Evolutionary conservation across 2,113 vertebrate species (phyloP).

Genomic region (Takifugu bimaculatus): DNA sequence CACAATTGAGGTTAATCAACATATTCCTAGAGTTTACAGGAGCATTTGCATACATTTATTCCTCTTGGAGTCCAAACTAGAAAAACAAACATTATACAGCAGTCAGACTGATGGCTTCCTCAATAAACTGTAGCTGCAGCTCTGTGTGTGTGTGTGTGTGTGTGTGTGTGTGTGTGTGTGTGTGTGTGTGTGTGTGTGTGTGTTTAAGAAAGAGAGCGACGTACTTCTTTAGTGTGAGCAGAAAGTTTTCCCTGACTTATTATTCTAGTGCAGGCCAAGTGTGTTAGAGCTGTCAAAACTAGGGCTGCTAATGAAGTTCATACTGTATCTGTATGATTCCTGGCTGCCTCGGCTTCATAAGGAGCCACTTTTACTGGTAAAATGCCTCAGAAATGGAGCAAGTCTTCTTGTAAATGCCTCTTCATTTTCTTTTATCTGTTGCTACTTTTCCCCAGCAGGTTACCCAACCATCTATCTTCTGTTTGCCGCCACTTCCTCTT

Average conservation of each 20-base stretch:
- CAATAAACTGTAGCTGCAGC: background rate
- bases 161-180: slow-evolving; percentile 7
- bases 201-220: background rate
- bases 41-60: background rate
- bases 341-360: slow-evolving; percentile 41
- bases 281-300: slow-evolving; percentile 53
- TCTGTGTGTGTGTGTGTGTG: background rate
- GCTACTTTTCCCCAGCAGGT: background rate
- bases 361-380: slow-evolving; percentile 25
- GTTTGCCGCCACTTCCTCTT: no score
- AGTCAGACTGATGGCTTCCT: background rate
- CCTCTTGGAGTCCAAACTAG: background rate
- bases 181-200: slow-evolving; percentile 5
- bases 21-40: no score
- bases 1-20: no score
- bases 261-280: slow-evolving; percentile 52
- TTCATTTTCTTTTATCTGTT: background rate
- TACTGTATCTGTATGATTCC: slow-evolving; percentile 30
- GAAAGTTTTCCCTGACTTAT: slow-evolving; percentile 43
- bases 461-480: background rate
- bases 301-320: slow-evolving; percentile 59
- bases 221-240: slow-evolving; percentile 12
- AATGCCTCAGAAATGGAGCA: background rate
- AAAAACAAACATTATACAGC: background rate
- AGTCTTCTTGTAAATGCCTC: background rate